Evolutionary conservation across 2,888 invertebrate genomes (phyloP).

Genomic region (Heliconius hortense): DNA sequence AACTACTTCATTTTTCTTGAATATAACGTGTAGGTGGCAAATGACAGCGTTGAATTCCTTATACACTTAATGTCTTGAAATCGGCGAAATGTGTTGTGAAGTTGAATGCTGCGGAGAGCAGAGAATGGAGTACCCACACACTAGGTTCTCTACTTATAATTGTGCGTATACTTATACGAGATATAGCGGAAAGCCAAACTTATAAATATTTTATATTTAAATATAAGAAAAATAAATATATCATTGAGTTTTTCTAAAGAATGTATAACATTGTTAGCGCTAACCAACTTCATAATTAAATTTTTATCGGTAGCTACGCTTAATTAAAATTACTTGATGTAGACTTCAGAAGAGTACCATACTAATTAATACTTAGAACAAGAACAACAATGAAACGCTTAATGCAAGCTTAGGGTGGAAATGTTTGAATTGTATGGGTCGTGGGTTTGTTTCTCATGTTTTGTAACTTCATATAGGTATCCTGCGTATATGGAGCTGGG

Average conservation of each 20-base stretch:
- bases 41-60: too few relatives aligned
- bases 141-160: too few relatives aligned
- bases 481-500: neutral
- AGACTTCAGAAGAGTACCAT: neutral
- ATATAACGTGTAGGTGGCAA: too few relatives aligned
- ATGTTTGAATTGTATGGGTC: neutral
- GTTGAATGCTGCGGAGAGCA: too few relatives aligned
- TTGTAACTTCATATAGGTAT: neutral
- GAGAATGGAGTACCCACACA: too few relatives aligned
- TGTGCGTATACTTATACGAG: too few relatives aligned
- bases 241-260: conserved; percentile 3
- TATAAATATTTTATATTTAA: neutral
- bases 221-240: neutral
- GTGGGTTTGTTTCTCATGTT: neutral
- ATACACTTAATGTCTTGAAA: too few relatives aligned
- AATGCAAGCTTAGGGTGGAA: neutral
- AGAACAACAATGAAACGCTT: neutral
- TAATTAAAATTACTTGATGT: conserved; percentile 23
- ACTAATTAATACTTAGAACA: conserved; percentile 2
- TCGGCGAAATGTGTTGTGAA: too few relatives aligned
- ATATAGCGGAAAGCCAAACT: too few relatives aligned
- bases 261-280: conserved; percentile 15
- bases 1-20: too few relatives aligned
- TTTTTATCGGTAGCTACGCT: conserved; percentile 22
- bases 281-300: conserved; percentile 16